Percentiles rank a stretch among this genome's conserved stretches.
Conservation (phyloP, 1,140 invertebrate genomes). For the Sminthurides bifidus region DNA sequence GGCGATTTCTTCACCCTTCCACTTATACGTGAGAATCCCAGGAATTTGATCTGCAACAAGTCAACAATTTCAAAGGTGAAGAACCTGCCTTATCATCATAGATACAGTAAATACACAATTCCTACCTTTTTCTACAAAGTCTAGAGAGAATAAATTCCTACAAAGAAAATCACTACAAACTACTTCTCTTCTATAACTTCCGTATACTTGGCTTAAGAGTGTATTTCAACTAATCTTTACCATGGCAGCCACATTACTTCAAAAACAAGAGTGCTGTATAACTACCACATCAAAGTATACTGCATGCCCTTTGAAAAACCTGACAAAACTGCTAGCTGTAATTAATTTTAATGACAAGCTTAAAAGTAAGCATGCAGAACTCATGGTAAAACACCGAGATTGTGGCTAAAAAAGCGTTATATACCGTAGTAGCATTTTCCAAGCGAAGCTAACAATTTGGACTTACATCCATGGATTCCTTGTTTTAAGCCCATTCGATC, state of each 20-base stretch:
- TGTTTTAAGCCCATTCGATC: conserved; percentile 49
- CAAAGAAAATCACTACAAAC: neutral
- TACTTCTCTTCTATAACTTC: too few relatives aligned
- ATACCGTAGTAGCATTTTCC: neutral
- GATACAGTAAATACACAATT: neutral
- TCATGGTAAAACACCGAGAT: neutral
- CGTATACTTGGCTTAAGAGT: too few relatives aligned
- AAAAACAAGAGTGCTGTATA: too few relatives aligned
- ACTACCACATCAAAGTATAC: too few relatives aligned
- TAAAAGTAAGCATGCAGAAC: neutral
- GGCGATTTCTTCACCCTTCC: conserved; percentile 58
- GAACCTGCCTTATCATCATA: too few relatives aligned
- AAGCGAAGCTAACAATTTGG: conserved; percentile 7
- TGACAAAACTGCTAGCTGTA: too few relatives aligned
- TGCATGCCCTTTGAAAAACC: too few relatives aligned
- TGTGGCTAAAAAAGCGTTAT: too few relatives aligned
- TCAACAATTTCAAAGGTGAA: neutral
- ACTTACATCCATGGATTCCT: conserved; percentile 37
- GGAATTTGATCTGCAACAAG: conserved; percentile 52
- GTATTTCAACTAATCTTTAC: too few relatives aligned
- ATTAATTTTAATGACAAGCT: too few relatives aligned
- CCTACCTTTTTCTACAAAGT: conserved; percentile 6
- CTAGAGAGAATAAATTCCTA: neutral
- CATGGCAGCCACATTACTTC: too few relatives aligned
- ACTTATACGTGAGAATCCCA: conserved; percentile 60